Conservation (phyloP, 1,140 invertebrate species). For the Dreissena polymorpha region DNA sequence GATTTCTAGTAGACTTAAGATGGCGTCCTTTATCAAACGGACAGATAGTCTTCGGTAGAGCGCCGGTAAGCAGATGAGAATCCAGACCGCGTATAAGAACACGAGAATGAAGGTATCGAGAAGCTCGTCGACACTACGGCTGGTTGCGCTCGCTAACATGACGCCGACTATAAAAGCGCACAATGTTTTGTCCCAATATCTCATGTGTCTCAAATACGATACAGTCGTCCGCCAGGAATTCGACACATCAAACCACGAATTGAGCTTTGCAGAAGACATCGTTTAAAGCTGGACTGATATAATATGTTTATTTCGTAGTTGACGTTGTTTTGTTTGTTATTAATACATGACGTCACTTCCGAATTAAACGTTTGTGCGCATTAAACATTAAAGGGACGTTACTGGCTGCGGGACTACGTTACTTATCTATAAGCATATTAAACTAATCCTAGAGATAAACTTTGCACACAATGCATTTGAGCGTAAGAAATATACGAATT, state of each 20-base stretch:
- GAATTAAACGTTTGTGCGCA: too few relatives aligned
- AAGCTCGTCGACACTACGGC: background rate
- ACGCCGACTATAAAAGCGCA: background rate
- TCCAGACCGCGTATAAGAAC: conserved; percentile 30
- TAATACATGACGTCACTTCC: too few relatives aligned
- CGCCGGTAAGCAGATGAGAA: conserved; percentile 6
- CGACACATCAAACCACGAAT: too few relatives aligned
- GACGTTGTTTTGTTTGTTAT: too few relatives aligned
- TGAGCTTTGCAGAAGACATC: too few relatives aligned
- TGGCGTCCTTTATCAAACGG: background rate
- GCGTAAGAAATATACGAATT: too few relatives aligned
- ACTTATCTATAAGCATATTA: too few relatives aligned
- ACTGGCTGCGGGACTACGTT: background rate
- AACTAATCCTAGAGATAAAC: too few relatives aligned
- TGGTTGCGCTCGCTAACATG: background rate
- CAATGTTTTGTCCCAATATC: background rate
- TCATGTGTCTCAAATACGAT: background rate
- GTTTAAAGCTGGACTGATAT: too few relatives aligned
- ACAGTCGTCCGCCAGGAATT: background rate
- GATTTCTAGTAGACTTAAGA: background rate
- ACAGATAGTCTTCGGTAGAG: conserved; percentile 16
- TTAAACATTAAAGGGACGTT: too few relatives aligned
- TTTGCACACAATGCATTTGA: too few relatives aligned
- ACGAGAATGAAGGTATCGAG: conserved; percentile 24
- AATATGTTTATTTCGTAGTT: too few relatives aligned